Conservation (phyloP, 2,113 vertebrate species). For the Passer montanus region DNA sequence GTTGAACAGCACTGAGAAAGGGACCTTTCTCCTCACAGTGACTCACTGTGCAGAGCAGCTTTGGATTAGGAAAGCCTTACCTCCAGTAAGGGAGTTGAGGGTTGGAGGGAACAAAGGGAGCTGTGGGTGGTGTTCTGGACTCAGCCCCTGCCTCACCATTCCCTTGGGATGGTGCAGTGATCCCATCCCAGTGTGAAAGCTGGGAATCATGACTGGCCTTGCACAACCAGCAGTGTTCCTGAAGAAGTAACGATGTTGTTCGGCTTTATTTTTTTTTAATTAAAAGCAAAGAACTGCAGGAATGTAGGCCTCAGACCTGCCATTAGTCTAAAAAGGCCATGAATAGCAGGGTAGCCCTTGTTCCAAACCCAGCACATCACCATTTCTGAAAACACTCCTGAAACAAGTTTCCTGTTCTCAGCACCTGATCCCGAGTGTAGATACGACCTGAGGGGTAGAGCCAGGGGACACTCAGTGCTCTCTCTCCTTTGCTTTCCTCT, state of each 20-base stretch:
- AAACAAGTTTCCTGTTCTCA: neutral
- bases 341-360: neutral
- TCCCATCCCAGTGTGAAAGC: neutral
- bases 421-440: neutral
- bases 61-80: neutral
- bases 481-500: neutral
- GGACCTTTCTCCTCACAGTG: neutral
- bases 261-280: neutral
- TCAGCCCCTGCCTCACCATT: neutral
- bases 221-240: neutral
- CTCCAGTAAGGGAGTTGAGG: neutral
- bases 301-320: neutral
- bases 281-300: neutral
- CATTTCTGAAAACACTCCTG: neutral
- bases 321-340: neutral
- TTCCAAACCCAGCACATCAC: neutral
- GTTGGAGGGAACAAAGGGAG: neutral
- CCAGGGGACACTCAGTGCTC: neutral
- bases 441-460: fast-evolving
- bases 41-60: neutral
- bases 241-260: neutral
- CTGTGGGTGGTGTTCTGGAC: neutral
- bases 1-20: neutral
- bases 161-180: neutral
- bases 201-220: neutral